phyloP scores from a whole-genome alignment of 2,888 invertebrate species.

The Ligdia adustata region DNA sequence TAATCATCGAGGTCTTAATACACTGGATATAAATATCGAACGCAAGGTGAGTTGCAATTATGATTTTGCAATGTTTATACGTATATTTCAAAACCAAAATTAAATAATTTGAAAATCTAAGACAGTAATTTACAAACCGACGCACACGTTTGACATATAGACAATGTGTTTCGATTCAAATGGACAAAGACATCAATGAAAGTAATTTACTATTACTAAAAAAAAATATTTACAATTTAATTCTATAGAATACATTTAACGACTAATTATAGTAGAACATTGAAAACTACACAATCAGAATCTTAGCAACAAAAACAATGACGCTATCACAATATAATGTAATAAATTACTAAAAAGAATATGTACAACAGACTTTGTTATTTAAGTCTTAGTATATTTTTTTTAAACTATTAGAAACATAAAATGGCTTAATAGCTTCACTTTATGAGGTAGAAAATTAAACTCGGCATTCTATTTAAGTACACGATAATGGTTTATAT shows the following conservation, averaged over 20 bases:
- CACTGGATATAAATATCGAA: no score
- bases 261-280: constrained; percentile 26
- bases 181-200: constrained; percentile 22
- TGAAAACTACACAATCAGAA: constrained; percentile 31
- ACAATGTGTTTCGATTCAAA: constrained; percentile 12
- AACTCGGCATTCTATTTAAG: constrained; percentile 55
- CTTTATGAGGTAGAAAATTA: constrained; percentile 79
- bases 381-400: constrained; percentile 27
- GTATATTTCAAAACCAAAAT: no score
- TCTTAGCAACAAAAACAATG: constrained; percentile 49
- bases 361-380: constrained; percentile 50
- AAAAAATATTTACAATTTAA: constrained; percentile 27
- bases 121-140: constrained; percentile 16
- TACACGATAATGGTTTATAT: no score
- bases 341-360: constrained; percentile 72
- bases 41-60: no score
- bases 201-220: constrained; percentile 15
- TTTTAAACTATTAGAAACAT: constrained; percentile 34
- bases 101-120: no score
- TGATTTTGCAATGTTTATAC: no score
- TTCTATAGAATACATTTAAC: constrained; percentile 19
- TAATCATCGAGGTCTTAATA: no score
- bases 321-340: constrained; percentile 73
- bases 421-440: constrained; percentile 48
- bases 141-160: constrained; percentile 14